Evolutionary conservation across 1,140 invertebrate genomes (phyloP).

Genomic region (Ceratoteleas bidentatus): DNA sequence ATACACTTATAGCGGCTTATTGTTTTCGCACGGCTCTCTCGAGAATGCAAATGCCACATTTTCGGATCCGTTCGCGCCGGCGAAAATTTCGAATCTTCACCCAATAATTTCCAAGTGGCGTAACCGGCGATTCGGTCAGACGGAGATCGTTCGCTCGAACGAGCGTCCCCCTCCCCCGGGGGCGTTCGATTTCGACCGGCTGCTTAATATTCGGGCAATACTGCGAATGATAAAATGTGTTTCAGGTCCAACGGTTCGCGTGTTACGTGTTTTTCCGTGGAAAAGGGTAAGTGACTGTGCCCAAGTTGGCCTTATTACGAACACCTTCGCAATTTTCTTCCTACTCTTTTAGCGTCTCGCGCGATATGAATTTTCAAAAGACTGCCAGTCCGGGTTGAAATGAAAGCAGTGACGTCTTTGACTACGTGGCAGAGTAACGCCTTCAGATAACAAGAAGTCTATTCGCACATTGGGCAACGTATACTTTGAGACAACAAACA

Average conservation of each 20-base stretch:
- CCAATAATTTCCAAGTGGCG: no score
- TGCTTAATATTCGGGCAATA: constrained; percentile 9
- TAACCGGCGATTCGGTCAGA: neutral
- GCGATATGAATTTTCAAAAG: constrained; percentile 60
- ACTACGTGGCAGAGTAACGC: constrained; percentile 42
- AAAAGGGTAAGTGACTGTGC: constrained; percentile 22
- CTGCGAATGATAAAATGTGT: constrained; percentile 23
- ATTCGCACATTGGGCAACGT: constrained; percentile 53
- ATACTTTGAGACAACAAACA: constrained; percentile 58
- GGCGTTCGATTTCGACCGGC: neutral
- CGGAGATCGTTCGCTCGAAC: neutral
- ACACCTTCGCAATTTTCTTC: constrained; percentile 37
- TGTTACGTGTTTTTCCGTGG: constrained; percentile 14
- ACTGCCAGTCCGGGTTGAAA: constrained; percentile 39
- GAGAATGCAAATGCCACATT: constrained; percentile 18
- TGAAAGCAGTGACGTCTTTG: constrained; percentile 57
- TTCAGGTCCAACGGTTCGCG: neutral
- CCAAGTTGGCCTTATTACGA: constrained; percentile 44
- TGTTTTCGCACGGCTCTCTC: constrained; percentile 7
- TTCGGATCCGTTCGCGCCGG: neutral
- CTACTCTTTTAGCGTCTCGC: constrained; percentile 33
- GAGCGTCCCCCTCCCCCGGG: no score
- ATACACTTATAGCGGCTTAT: constrained; percentile 34
- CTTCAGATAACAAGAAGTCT: constrained; percentile 60
- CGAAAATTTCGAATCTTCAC: no score